A percentile compares a stretch with the other conserved stretches of the same genome.
Evolutionary conservation across 2,113 vertebrate species (phyloP).

Genomic region (Sakesphorus luctuosus): DNA sequence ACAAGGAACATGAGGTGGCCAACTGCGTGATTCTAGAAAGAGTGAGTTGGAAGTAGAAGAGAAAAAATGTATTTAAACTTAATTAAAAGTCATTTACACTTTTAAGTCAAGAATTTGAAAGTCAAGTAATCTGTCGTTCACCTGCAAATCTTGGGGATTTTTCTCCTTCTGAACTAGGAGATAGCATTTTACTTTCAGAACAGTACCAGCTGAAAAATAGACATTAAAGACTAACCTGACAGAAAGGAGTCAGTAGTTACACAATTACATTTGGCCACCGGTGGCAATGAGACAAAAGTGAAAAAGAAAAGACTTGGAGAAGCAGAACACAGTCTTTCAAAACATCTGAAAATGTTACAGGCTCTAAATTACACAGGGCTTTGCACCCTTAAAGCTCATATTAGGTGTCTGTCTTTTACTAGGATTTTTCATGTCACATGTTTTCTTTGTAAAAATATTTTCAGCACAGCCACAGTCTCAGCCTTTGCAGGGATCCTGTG

Average conservation of each 20-base stretch:
- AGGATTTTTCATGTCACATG: neutral
- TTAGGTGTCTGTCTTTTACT: neutral
- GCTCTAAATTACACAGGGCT: neutral
- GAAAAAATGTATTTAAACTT: neutral
- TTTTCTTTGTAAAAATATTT: neutral
- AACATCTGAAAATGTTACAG: neutral
- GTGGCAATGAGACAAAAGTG: neutral
- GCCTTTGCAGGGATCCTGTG: neutral
- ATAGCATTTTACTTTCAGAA: neutral
- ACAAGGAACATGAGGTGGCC: neutral
- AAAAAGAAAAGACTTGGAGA: neutral
- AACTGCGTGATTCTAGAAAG: neutral
- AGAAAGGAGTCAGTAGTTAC: neutral
- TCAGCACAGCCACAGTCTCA: fast-evolving
- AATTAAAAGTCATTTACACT: slow-evolving; percentile 25
- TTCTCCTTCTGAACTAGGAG: neutral
- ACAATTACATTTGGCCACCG: neutral
- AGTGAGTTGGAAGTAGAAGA: neutral
- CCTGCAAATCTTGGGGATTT: neutral
- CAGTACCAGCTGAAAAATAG: neutral
- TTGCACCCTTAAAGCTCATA: neutral
- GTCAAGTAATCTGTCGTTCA: neutral
- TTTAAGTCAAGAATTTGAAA: neutral
- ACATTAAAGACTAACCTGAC: neutral
- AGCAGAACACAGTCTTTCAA: neutral